Base-by-base conservation (phyloP, 2,113 vertebrate species). In the Penelope pileata region DNA sequence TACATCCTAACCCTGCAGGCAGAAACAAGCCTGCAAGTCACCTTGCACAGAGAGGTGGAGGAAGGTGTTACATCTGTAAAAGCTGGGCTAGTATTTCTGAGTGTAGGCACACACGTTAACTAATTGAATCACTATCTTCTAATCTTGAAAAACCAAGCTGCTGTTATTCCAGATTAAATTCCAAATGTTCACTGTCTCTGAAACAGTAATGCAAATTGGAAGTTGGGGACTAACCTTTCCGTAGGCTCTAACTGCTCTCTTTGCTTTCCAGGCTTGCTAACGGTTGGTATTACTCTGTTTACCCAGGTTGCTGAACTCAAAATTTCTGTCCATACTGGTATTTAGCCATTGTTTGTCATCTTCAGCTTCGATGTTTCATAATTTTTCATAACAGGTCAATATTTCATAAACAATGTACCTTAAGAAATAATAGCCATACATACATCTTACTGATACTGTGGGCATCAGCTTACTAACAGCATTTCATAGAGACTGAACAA, bases 321-420 rank as follows among this genome's bases (percentile, higher is more conserved):
- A 75, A 68, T 72, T 64, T 75, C 51, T 84, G 7, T 75, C 74
- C 66, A 58, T 34, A 43, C 69, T 82, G 77, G 34, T 75, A 64
- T 75, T 92, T 91, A 91, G 91, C 86, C 80, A 91, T 10, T 77
- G 48, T 93, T 95, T 78, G 48, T 86, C 74, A 83, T 64, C 68
- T 93, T 88, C 91, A 86, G 72, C 22, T 80, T 78, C 91, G 67
- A 2, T 8, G 5, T 88, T 91, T 92, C 76, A 63, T 70, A 88
- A 74, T 94, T 96, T 96, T 88, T 95, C 80, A 72, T 80, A 88
- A 64, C 60, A 81, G 88, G 78, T 96, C 95, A 94, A 95, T 96
- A 95, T 87, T 92, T 96, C 91, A 90, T 81, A 94, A 92, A 88
- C 88, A 96, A 90, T 48, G 86, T 95, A 83, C 94, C 95, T 88